Percentiles rank a stretch among this genome's conserved stretches.
phyloP scores from a whole-genome alignment of 2,888 invertebrate species.

The Crossocerus cetratus region DNA sequence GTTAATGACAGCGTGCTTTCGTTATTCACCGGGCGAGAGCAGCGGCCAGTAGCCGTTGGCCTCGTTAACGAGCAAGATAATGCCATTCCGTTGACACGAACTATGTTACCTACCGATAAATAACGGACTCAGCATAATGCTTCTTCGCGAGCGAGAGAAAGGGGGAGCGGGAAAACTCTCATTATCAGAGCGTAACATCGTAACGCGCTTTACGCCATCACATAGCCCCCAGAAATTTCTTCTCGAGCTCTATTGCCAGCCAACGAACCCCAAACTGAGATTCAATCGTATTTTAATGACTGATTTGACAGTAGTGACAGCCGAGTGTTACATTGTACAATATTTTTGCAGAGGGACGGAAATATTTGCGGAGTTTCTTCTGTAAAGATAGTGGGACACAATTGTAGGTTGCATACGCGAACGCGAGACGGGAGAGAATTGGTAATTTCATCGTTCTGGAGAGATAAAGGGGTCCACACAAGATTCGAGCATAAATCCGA shows the following conservation, averaged over 20 bases:
- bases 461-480: not conserved
- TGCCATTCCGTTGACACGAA: conserved; percentile 12
- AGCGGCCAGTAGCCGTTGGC: conserved; percentile 15
- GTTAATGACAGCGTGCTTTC: conserved; percentile 23
- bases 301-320: no score
- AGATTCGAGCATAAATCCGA: not conserved
- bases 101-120: conserved; percentile 1
- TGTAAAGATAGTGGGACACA: no score
- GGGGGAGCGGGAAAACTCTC: no score
- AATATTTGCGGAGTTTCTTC: no score
- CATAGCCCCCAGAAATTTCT: not conserved
- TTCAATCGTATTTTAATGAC: no score
- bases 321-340: no score
- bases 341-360: no score
- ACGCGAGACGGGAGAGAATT: not conserved
- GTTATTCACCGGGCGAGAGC: conserved; percentile 28
- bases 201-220: not conserved
- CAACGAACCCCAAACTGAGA: no score
- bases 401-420: not conserved
- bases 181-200: no score
- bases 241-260: no score
- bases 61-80: conserved; percentile 37
- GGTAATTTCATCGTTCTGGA: not conserved
- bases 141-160: no score
- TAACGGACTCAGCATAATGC: conserved; percentile 11